These are phyloP conservation scores for Tachypleus tridentatus DNA, from an alignment of 1,140 invertebrate species.

Conservation along the genomic window DNA sequence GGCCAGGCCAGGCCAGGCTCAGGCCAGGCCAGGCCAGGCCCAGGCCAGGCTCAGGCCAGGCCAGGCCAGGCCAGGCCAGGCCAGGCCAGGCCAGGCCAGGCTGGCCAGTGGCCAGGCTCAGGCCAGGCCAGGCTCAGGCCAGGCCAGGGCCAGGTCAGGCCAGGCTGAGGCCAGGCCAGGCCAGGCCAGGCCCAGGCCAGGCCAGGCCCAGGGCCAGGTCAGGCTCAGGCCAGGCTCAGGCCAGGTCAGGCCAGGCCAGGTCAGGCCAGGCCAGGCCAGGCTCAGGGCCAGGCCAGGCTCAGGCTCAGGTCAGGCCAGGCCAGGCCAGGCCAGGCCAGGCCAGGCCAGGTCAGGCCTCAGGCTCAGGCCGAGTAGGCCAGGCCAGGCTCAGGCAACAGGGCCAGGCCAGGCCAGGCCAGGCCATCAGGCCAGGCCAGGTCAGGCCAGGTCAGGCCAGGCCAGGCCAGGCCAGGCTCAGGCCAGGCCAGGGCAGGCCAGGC, in stretches of 20 bases:
- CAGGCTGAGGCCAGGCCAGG: constrained; percentile 24
- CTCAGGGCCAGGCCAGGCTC: constrained; percentile 16
- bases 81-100: constrained; percentile 24
- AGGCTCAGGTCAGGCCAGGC: constrained; percentile 17
- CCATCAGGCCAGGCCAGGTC: constrained; percentile 20
- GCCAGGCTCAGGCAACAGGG: constrained; percentile 24
- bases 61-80: constrained; percentile 24
- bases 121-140: constrained; percentile 22
- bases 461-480: constrained; percentile 22
- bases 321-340: constrained; percentile 20
- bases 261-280: constrained; percentile 23
- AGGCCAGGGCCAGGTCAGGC: no score
- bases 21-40: constrained; percentile 26
- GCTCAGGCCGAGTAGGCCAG: constrained; percentile 24
- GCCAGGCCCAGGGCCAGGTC: no score
- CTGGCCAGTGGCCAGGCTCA: constrained; percentile 23
- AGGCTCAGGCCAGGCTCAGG: constrained; percentile 25
- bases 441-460: constrained; percentile 26
- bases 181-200: constrained; percentile 21
- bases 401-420: constrained; percentile 25
- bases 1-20: constrained; percentile 25
- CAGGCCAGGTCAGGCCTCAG: constrained; percentile 25
- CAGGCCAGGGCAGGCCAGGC: constrained; percentile 25
- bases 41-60: constrained; percentile 25
- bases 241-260: constrained; percentile 21